These are phyloP conservation scores for Pachymerium ferrugineum DNA, from an alignment of 2,888 invertebrate species.

Conservation along the genomic window DNA sequence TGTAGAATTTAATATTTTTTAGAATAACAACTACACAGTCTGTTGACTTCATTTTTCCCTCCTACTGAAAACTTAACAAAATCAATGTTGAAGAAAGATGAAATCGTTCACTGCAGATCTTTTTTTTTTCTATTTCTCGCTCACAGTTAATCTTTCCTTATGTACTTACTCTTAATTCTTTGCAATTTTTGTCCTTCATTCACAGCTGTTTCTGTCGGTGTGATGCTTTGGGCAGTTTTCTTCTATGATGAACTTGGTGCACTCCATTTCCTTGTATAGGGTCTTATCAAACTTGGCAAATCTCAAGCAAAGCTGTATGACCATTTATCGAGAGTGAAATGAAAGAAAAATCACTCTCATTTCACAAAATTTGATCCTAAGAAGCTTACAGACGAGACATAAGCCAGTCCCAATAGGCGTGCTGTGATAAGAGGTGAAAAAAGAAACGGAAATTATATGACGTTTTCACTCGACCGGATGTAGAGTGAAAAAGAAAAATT, in stretches of 20 bases:
- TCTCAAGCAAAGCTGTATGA: conserved; percentile 15
- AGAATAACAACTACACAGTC: not conserved
- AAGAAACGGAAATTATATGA: conserved; percentile 19
- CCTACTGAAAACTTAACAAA: not conserved
- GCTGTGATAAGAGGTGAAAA: conserved; percentile 10
- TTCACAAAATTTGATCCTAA: conserved; percentile 19
- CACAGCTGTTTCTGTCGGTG: not conserved
- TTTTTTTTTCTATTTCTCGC: too few relatives aligned
- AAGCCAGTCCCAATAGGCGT: not conserved
- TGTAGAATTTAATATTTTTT: not conserved
- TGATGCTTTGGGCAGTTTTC: conserved; percentile 9
- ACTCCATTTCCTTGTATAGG: not conserved
- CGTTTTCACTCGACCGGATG: conserved; percentile 4
- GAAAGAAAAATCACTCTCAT: conserved; percentile 15
- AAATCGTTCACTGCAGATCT: too few relatives aligned
- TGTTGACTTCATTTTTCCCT: not conserved
- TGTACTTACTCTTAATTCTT: not conserved
- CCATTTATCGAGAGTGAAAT: not conserved
- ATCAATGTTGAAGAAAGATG: not conserved
- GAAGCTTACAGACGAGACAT: conserved; percentile 13
- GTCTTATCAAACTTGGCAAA: conserved; percentile 1
- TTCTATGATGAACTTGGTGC: not conserved
- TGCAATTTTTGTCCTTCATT: conserved; percentile 11
- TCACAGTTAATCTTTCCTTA: not conserved
- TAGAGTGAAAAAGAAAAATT: not conserved